phyloP scores from a whole-genome alignment of 37 sponge, comb jelly and placozoan species.

The Theonella swinhoei region DNA sequence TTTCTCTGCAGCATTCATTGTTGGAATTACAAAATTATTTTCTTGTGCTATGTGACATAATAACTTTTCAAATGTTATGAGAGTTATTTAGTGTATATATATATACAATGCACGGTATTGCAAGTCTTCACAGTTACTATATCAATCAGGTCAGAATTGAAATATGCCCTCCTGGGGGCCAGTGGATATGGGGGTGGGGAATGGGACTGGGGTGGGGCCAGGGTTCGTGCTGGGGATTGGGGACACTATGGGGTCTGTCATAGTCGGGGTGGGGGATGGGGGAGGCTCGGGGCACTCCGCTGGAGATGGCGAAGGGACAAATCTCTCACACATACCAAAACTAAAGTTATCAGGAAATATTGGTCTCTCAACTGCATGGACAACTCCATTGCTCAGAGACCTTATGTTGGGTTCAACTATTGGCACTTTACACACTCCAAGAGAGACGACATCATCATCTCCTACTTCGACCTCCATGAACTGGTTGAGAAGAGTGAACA shows the following conservation, averaged over 20 bases:
- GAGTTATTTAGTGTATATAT: background rate
- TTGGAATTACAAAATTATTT: background rate
- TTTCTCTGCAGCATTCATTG: background rate
- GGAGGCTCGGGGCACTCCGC: conserved; percentile 5
- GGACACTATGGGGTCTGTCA: too few species aligned
- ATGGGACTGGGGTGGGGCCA: too few species aligned
- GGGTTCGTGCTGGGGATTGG: too few species aligned
- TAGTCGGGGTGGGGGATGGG: background rate
- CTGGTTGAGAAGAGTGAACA: conserved; percentile 10
- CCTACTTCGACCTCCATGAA: background rate
- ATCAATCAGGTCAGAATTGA: background rate
- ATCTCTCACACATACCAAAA: conserved; percentile 15
- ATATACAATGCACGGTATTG: background rate
- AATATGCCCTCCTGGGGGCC: background rate
- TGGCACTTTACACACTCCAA: background rate
- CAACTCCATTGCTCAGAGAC: conserved; percentile 57
- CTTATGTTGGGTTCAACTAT: conserved; percentile 22
- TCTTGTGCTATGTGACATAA: background rate
- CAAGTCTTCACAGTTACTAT: background rate
- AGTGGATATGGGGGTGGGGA: background rate
- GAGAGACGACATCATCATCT: conserved; percentile 1
- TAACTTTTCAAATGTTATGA: background rate
- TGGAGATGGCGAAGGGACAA: conserved; percentile 45
- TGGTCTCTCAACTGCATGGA: conserved; percentile 26
- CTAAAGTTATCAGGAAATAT: conserved; percentile 30